A percentile compares a stretch with the other conserved stretches of the same genome.
Conservation (phyloP, 2,797 vertebrate genomes). For the Allobates femoralis region DNA sequence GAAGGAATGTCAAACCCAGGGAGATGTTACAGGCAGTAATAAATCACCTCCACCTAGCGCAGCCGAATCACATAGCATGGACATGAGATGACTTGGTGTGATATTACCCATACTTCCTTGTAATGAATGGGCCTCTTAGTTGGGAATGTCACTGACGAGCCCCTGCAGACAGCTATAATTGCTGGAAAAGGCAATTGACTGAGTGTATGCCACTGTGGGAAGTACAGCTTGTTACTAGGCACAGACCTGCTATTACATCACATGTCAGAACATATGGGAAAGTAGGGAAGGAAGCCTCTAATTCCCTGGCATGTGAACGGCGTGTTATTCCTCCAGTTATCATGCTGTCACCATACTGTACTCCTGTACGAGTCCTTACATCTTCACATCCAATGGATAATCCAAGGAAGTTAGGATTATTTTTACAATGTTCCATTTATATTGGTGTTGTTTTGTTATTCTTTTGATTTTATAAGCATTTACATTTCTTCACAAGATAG, state of each 20-base stretch:
- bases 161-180: conserved; percentile 53
- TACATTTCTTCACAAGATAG: not conserved
- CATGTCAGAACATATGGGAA: conserved; percentile 46
- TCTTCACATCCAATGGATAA: not conserved
- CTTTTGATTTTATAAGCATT: not conserved
- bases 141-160: conserved; percentile 49
- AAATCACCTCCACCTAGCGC: conserved; percentile 36
- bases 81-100: conserved; percentile 41
- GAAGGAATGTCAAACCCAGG: not conserved
- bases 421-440: not conserved
- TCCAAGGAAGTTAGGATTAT: not conserved
- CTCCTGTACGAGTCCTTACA: not conserved
- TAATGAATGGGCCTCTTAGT: conserved; percentile 57
- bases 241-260: conserved; percentile 51
- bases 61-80: not conserved
- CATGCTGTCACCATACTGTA: not conserved
- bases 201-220: conserved; percentile 59
- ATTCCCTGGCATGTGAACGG: conserved; percentile 19
- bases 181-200: conserved; percentile 57
- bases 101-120: conserved; percentile 52
- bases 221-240: conserved; percentile 50
- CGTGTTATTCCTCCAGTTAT: conserved; percentile 11
- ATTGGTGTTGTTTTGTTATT: not conserved
- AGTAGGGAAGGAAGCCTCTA: conserved; percentile 25
- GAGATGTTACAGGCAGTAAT: conserved; percentile 2